These are phyloP conservation scores for Colletes collaris DNA, from an alignment of 2,888 invertebrate species.

Conservation along the genomic window DNA sequence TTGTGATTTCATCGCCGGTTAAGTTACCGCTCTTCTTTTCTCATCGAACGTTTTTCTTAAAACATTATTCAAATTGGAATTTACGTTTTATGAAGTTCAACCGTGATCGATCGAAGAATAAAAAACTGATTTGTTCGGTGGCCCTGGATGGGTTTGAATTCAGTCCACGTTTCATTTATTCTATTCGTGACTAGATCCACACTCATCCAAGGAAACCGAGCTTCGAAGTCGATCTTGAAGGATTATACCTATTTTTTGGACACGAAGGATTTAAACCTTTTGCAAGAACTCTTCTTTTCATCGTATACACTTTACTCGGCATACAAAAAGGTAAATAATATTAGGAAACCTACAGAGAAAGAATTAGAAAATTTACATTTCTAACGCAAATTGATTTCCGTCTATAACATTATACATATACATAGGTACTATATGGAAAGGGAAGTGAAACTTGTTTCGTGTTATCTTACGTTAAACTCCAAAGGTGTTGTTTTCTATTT, in stretches of 20 bases:
- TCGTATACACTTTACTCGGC: background rate
- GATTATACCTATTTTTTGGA: too few relatives aligned
- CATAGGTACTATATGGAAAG: background rate
- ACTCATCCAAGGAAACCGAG: conserved; percentile 89
- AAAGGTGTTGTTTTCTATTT: background rate
- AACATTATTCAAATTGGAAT: background rate
- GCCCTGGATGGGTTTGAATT: conserved; percentile 89
- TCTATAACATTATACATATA: too few relatives aligned
- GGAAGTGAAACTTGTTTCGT: background rate
- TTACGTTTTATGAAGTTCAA: background rate
- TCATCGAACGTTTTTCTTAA: conserved; percentile 4
- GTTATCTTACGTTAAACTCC: background rate
- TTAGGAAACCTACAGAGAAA: background rate
- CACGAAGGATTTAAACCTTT: background rate
- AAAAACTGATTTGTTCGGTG: conserved; percentile 56
- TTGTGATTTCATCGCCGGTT: conserved; percentile 48
- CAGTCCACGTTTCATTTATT: conserved; percentile 87
- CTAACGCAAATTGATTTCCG: background rate
- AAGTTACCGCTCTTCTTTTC: conserved; percentile 22
- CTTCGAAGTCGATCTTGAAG: conserved; percentile 63
- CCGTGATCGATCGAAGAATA: conserved; percentile 14
- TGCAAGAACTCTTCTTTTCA: background rate
- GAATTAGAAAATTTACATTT: background rate
- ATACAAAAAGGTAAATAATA: conserved; percentile 9
- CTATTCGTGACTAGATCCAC: conserved; percentile 91